phyloP scores from a whole-genome alignment of 2,797 vertebrate genomes.

The Tachyglossus aculeatus region DNA sequence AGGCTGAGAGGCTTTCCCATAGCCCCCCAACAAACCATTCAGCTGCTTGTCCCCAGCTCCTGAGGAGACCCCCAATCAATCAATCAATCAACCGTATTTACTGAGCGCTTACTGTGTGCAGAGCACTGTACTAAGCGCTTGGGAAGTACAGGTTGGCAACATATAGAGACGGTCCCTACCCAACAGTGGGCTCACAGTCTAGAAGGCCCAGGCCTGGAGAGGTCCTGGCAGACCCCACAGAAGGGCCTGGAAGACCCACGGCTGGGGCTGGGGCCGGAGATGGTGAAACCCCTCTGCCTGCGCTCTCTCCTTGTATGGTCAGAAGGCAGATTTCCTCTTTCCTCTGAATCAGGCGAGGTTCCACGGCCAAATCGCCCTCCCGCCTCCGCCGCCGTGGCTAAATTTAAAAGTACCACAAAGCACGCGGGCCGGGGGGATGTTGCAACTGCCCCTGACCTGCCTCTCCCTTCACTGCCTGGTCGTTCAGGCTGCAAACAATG shows the following conservation, averaged over 20 bases:
- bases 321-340: slow-evolving; percentile 69
- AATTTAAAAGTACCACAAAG: slow-evolving; percentile 68
- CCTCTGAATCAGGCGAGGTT: slow-evolving; percentile 51
- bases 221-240: slow-evolving; percentile 37
- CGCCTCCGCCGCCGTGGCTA: no score
- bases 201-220: background rate
- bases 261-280: no score
- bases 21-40: accelerated
- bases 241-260: background rate
- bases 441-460: slow-evolving; percentile 57
- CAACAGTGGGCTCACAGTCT: no score
- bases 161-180: no score
- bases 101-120: no score
- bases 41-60: background rate
- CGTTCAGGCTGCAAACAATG: slow-evolving; percentile 63
- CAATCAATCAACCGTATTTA: no score
- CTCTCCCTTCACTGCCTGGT: slow-evolving; percentile 46
- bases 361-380: slow-evolving; percentile 42
- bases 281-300: slow-evolving; percentile 27
- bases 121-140: no score
- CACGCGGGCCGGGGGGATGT: slow-evolving; percentile 54
- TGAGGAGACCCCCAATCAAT: background rate
- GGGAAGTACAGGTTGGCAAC: no score
- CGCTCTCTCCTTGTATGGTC: slow-evolving; percentile 66
- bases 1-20: no score